Evolutionary conservation across 2,888 invertebrate species (phyloP).

Genomic region (Chydorus sphaericus): DNA sequence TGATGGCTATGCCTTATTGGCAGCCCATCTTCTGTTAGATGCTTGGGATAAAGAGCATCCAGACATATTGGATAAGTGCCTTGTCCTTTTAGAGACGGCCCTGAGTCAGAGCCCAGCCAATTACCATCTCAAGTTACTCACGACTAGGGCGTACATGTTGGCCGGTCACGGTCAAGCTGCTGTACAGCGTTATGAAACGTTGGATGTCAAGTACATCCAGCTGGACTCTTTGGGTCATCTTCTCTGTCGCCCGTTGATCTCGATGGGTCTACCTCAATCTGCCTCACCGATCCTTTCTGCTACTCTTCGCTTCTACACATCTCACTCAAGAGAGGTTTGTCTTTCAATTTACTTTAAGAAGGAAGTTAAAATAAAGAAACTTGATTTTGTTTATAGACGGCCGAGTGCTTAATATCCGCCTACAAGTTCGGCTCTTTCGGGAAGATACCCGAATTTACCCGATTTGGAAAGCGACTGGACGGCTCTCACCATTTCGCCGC

Average conservation of each 20-base stretch:
- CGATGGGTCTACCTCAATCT: constrained; percentile 52
- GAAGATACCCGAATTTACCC: constrained; percentile 77
- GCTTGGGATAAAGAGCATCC: constrained; percentile 4
- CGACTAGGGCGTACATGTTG: constrained; percentile 63
- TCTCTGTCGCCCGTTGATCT: constrained; percentile 56
- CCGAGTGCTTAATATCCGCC: constrained; percentile 78
- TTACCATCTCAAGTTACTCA: constrained; percentile 72
- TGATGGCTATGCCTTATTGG: constrained; percentile 66
- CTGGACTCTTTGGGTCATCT: constrained; percentile 79
- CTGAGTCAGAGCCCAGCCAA: constrained; percentile 67
- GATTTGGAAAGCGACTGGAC: constrained; percentile 62
- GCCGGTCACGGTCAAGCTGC: constrained; percentile 54
- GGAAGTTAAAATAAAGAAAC: neutral
- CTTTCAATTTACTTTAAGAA: no score
- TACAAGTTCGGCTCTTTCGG: constrained; percentile 90
- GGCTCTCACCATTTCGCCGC: constrained; percentile 63
- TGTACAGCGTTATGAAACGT: constrained; percentile 51
- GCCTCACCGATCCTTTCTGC: constrained; percentile 54
- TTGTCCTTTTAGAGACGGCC: constrained; percentile 55
- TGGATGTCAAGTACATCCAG: constrained; percentile 88
- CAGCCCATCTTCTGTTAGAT: constrained; percentile 50
- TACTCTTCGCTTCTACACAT: constrained; percentile 70
- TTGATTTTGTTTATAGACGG: constrained; percentile 40
- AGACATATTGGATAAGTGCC: constrained; percentile 27
- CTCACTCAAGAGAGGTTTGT: constrained; percentile 75